Evolutionary conservation across 1,140 invertebrate species (phyloP), one percentile per base, ranked within the genome.

Genomic region (Eueides isabella): DNA sequence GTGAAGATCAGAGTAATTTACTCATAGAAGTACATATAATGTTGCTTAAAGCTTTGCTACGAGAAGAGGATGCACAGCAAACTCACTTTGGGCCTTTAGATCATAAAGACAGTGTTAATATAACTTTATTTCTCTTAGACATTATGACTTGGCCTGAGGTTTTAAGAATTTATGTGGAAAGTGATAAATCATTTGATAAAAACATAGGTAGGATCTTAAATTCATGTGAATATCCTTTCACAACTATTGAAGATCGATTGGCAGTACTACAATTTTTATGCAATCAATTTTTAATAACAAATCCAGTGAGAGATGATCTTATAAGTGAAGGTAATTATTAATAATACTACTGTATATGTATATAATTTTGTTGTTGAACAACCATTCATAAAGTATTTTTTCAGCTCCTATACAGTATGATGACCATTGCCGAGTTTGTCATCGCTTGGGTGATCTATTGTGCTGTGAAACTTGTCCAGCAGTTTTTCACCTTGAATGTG

Each of bases 381-480:
- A 61, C 61, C 3, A 16, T 14, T 61, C 14, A 61, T 14, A 28
- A 61, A 3, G 5, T 1, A 69, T 35, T 41, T 66, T 62, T 95
- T 2, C 88, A 96, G 97, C 97, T 81, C 97, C 97, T 82, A 97
- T 97, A 90, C 96, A 97, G 84, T 98, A 99, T 94, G 98, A 99
- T 93, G 98, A 99, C 90, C 98, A 99, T 88, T 99, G 98, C 89
- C 95, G 98, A 85, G 96, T 97, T 61, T 99, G 99, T 91, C 98
- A 99, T 92, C 96, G 98, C 80, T 93, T 99, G 38, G 98, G 98
- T 16, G 98, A 99, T 93, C 94, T 99, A 38, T 91, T 99, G 1
- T 99, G 98, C 88, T 99, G 98, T 94, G 98, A 99, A 92, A 98
- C 97, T 7, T 99, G 98, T 90, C 97, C 98, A 63, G 98, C 98